Conservation (phyloP, 1,140 invertebrate species). For the Theocolax elegans region DNA sequence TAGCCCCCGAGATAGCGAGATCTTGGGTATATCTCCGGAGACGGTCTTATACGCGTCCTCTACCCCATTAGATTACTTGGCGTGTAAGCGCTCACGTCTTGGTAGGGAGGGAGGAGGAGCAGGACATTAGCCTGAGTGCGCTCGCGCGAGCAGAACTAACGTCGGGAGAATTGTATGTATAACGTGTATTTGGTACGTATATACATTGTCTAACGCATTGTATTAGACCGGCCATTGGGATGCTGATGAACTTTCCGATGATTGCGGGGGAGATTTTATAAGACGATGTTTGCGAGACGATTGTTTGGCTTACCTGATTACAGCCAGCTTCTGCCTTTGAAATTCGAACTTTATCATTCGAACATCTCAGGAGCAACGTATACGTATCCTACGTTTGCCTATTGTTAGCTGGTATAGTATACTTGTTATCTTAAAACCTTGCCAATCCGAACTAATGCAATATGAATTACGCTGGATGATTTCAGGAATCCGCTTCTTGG, state of each 20-base stretch:
- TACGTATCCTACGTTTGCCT: too few species aligned
- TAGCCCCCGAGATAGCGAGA: slow-evolving; percentile 16
- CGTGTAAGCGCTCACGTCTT: slow-evolving; percentile 32
- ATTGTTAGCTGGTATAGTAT: too few species aligned
- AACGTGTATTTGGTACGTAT: background rate
- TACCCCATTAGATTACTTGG: slow-evolving; percentile 18
- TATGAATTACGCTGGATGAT: too few species aligned
- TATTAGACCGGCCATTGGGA: background rate
- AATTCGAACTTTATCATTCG: too few species aligned
- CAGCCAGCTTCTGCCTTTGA: too few species aligned
- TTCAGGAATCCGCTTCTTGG: too few species aligned
- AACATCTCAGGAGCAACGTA: too few species aligned
- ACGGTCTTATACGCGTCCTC: slow-evolving; percentile 31
- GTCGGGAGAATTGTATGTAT: background rate
- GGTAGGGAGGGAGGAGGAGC: background rate
- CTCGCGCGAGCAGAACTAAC: background rate
- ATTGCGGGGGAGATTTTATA: slow-evolving; percentile 1
- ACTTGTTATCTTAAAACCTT: too few species aligned
- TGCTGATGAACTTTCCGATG: slow-evolving; percentile 11
- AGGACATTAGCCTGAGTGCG: slow-evolving; percentile 1
- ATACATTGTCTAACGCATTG: background rate
- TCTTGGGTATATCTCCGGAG: slow-evolving; percentile 30
- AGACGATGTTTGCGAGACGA: background rate
- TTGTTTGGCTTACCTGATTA: too few species aligned
- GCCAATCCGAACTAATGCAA: too few species aligned